Conservation (phyloP, 2,888 invertebrate species). For the Eupithecia tripunctaria region DNA sequence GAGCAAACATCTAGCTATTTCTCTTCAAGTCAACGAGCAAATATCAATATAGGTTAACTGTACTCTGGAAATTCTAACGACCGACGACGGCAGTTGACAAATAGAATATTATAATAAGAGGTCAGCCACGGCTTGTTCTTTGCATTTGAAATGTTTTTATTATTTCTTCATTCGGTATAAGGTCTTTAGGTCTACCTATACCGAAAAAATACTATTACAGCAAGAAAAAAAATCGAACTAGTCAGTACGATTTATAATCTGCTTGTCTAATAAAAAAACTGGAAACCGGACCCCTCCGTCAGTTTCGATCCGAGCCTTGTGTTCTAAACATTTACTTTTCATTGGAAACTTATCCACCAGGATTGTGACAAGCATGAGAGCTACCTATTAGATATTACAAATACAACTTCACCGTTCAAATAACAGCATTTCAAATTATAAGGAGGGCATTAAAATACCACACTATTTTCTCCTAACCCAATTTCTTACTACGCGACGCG, state of each 20-base stretch:
- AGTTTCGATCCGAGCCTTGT: background rate
- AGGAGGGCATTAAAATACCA: background rate
- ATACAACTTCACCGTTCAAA: background rate
- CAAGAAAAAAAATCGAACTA: too few species aligned
- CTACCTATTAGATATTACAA: too few species aligned
- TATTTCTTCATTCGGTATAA: background rate
- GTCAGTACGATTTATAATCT: too few species aligned
- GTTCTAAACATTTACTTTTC: background rate
- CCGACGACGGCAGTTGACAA: background rate
- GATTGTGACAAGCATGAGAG: background rate
- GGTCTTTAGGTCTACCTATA: too few species aligned
- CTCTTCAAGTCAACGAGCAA: slow-evolving; percentile 16
- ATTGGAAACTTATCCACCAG: background rate
- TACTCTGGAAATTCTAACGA: slow-evolving; percentile 5
- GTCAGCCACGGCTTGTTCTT: background rate
- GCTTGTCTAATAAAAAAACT: too few species aligned
- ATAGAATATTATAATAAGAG: slow-evolving; percentile 6
- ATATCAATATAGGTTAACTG: slow-evolving; percentile 14
- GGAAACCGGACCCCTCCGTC: background rate
- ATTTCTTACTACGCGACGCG: too few species aligned
- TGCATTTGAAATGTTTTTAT: background rate
- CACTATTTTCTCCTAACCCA: slow-evolving; percentile 7
- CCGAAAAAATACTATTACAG: too few species aligned
- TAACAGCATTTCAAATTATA: background rate
- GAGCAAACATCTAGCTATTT: background rate